phyloP scores from a whole-genome alignment of 2,888 invertebrate genomes.

The Allolobophora icterica region DNA sequence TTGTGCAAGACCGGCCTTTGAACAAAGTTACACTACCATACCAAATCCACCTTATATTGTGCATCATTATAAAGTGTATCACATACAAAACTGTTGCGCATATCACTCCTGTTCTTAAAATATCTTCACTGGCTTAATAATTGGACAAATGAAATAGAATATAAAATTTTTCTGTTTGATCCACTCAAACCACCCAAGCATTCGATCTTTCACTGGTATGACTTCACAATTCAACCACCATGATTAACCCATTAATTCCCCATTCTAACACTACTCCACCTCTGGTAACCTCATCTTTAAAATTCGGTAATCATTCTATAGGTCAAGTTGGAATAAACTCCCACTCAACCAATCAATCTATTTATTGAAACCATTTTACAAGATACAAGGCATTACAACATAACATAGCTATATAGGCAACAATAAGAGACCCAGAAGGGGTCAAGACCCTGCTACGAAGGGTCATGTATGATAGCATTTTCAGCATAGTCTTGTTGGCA shows the following conservation, averaged over 20 bases:
- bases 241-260: neutral
- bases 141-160: neutral
- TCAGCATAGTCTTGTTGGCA: no score
- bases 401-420: no score
- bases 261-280: neutral
- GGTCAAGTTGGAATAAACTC: neutral
- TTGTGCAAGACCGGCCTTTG: neutral
- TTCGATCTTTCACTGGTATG: neutral
- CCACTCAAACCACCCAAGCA: neutral
- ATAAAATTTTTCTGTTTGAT: neutral
- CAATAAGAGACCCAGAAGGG: no score
- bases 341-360: no score
- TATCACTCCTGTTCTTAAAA: neutral
- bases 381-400: no score
- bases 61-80: constrained; percentile 8
- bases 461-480: no score
- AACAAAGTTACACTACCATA: neutral
- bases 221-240: neutral
- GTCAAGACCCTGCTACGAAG: no score
- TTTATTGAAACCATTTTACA: no score
- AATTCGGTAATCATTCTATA: neutral
- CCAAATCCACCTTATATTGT: neutral
- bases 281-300: neutral
- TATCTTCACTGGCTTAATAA: neutral
- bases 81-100: neutral